A percentile compares a stretch with the other conserved stretches of the same genome.
Evolutionary conservation across 2,888 invertebrate species (phyloP).

Genomic region (Dynastes hyllus): DNA sequence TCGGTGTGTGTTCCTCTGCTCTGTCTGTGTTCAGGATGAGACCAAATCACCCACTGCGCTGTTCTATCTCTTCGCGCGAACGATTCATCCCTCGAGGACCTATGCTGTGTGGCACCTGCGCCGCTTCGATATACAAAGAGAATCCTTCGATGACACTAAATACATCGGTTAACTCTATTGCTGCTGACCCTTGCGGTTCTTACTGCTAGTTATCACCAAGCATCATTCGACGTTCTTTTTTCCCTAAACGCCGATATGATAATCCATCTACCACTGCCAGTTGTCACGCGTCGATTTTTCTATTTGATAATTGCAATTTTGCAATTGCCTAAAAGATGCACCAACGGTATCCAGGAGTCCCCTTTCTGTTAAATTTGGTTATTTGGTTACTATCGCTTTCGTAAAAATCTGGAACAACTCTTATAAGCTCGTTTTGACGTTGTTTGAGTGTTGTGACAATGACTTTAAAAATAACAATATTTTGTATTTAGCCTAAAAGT

Average conservation of each 20-base stretch:
- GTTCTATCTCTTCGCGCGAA: slow-evolving; percentile 40
- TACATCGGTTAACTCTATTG: slow-evolving; percentile 23
- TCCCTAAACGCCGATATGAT: slow-evolving; percentile 3
- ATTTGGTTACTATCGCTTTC: too few relatives aligned
- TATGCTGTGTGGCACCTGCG: slow-evolving; percentile 50
- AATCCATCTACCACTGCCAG: background rate
- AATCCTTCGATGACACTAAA: slow-evolving; percentile 28
- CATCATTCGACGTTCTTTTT: slow-evolving; percentile 10
- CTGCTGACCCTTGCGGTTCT: slow-evolving; percentile 30
- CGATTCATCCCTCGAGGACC: slow-evolving; percentile 46
- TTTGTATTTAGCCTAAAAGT: too few relatives aligned
- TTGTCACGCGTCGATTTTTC: background rate
- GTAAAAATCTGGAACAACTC: too few relatives aligned
- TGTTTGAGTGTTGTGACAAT: too few relatives aligned
- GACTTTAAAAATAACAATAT: too few relatives aligned
- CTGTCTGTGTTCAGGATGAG: slow-evolving; percentile 52
- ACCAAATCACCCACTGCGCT: slow-evolving; percentile 56
- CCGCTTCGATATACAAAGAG: slow-evolving; percentile 15
- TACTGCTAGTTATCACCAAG: slow-evolving; percentile 23
- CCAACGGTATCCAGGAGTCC: too few relatives aligned
- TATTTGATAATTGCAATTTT: too few relatives aligned
- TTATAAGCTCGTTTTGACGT: too few relatives aligned
- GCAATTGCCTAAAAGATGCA: too few relatives aligned
- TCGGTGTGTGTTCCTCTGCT: slow-evolving; percentile 24
- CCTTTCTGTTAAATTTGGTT: too few relatives aligned